phyloP scores from a whole-genome alignment of 2,797 vertebrate genomes.

The Antrozous pallidus region DNA sequence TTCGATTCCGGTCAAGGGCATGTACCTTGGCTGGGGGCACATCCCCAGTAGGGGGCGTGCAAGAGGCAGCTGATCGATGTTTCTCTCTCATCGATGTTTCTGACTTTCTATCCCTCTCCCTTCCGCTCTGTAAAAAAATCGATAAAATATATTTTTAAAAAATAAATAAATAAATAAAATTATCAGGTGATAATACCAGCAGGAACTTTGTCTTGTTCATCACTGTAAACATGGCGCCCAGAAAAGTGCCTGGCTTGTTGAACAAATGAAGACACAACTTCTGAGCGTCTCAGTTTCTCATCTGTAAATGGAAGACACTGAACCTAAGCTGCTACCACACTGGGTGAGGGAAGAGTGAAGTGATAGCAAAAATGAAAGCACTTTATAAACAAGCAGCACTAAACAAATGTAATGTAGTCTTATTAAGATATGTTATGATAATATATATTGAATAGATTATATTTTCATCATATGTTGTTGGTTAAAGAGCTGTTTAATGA shows the following conservation, averaged over 20 bases:
- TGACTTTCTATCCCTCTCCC: too few relatives aligned
- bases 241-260: not conserved
- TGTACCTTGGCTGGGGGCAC: too few relatives aligned
- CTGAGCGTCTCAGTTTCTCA: not conserved
- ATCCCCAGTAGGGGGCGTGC: too few relatives aligned
- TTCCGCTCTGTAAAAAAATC: too few relatives aligned
- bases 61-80: too few relatives aligned
- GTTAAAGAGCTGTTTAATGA: not conserved
- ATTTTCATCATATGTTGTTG: not conserved
- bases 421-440: not conserved
- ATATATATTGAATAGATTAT: not conserved
- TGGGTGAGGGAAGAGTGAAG: not conserved
- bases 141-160: too few relatives aligned
- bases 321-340: not conserved
- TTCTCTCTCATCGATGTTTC: too few relatives aligned
- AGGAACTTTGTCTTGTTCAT: not conserved
- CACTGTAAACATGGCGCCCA: not conserved
- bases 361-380: not conserved
- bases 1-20: too few relatives aligned
- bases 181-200: not conserved
- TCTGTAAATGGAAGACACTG: not conserved
- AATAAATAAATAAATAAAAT: too few relatives aligned
- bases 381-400: not conserved
- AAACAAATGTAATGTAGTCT: not conserved
- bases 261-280: not conserved